These are phyloP conservation scores for Thera obeliscata DNA, from an alignment of 2,888 invertebrate genomes.

Conservation along the genomic window DNA sequence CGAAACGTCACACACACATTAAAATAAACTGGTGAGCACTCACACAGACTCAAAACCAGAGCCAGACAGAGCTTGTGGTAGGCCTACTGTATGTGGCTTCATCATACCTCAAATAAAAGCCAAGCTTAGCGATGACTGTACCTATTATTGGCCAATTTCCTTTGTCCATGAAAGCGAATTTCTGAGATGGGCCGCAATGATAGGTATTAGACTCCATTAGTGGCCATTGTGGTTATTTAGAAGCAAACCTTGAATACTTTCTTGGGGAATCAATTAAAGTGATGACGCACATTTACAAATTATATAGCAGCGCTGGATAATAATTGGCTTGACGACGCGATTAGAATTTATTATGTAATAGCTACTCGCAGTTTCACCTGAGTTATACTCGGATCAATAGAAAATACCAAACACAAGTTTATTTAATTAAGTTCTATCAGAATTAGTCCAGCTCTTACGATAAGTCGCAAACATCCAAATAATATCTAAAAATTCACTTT, in stretches of 20 bases:
- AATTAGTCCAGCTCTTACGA: too few relatives aligned
- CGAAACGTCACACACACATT: too few relatives aligned
- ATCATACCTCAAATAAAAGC: neutral
- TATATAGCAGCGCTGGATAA: conserved; percentile 29
- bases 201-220: conserved; percentile 56
- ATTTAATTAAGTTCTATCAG: too few relatives aligned
- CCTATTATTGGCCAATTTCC: conserved; percentile 33
- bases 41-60: too few relatives aligned
- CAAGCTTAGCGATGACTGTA: conserved; percentile 1
- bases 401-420: too few relatives aligned
- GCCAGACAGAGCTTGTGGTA: too few relatives aligned
- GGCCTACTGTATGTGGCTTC: too few relatives aligned
- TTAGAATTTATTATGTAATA: neutral
- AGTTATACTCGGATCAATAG: too few relatives aligned
- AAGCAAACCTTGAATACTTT: conserved; percentile 39
- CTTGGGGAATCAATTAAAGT: conserved; percentile 45
- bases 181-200: conserved; percentile 51
- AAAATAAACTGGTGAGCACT: too few relatives aligned
- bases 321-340: conserved; percentile 9
- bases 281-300: conserved; percentile 49
- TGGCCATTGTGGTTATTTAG: conserved; percentile 52
- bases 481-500: too few relatives aligned
- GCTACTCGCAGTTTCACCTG: neutral
- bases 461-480: too few relatives aligned
- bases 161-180: conserved; percentile 42